Evolutionary conservation across 2,113 vertebrate species (phyloP).

Genomic region (Crocuta crocuta): DNA sequence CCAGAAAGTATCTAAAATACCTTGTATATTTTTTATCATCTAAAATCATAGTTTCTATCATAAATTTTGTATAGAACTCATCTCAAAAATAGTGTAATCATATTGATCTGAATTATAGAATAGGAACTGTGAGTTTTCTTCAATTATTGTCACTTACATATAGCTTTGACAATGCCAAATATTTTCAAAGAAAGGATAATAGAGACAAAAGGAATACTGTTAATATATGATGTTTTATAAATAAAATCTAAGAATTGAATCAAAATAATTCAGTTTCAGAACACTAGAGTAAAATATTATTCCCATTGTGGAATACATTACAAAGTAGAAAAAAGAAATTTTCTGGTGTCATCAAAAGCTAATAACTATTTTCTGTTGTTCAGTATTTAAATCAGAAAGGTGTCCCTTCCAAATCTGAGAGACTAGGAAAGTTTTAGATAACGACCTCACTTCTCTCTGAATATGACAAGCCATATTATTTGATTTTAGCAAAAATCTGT

Average conservation of each 20-base stretch:
- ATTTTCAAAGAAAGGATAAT: neutral
- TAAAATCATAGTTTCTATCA: neutral
- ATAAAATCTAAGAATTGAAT: neutral
- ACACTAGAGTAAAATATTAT: neutral
- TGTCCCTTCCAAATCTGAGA: constrained; percentile 33
- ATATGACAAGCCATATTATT: neutral
- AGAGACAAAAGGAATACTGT: neutral
- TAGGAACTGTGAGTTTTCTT: neutral
- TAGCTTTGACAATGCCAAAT: neutral
- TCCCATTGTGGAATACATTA: neutral
- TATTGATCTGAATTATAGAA: constrained; percentile 1
- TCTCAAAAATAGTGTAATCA: neutral
- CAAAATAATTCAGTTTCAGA: neutral
- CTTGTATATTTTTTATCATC: neutral
- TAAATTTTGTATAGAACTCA: neutral
- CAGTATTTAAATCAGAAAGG: constrained; percentile 62
- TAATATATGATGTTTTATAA: neutral
- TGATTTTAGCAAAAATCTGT: constrained; percentile 30
- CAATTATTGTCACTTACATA: neutral
- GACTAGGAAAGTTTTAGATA: constrained; percentile 55
- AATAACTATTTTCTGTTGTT: neutral
- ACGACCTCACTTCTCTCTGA: constrained; percentile 59
- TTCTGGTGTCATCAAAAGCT: neutral
- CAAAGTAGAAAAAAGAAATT: neutral
- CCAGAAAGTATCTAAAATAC: neutral